These are phyloP conservation scores for Nannobrachium achirus DNA, from an alignment of 2,113 vertebrate species.

Conservation along the genomic window DNA sequence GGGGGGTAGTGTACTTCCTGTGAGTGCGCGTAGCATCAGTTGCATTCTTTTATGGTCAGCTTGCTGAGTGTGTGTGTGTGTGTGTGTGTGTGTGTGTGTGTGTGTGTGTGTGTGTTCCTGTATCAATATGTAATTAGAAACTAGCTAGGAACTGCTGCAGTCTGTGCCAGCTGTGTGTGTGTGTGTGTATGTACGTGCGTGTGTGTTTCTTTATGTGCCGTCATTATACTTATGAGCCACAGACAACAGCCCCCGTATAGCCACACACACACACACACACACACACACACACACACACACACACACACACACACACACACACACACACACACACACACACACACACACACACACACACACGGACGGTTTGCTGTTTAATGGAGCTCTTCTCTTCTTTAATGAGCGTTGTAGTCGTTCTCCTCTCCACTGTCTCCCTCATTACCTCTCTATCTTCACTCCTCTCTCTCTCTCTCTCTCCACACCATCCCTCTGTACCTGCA, in stretches of 20 bases:
- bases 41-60: slow-evolving; percentile 1
- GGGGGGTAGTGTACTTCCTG: not conserved
- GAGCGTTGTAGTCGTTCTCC: slow-evolving; percentile 1
- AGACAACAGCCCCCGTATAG: not conserved
- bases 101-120: not conserved
- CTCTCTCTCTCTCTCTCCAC: slow-evolving; percentile 1
- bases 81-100: too few relatives aligned
- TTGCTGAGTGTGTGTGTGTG: not conserved
- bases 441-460: slow-evolving; percentile 7
- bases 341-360: not conserved
- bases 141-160: slow-evolving; percentile 7
- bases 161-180: slow-evolving; percentile 1
- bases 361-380: slow-evolving; percentile 15
- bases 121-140: slow-evolving; percentile 21
- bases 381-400: slow-evolving; percentile 10
- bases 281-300: not conserved
- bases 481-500: too few relatives aligned
- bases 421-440: slow-evolving; percentile 6
- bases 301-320: slow-evolving; percentile 1
- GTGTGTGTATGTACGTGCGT: slow-evolving; percentile 9
- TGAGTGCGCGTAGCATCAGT: not conserved
- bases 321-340: not conserved
- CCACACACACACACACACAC: not conserved
- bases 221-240: slow-evolving; percentile 3
- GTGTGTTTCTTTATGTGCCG: not conserved